phyloP scores from a whole-genome alignment of 1,140 invertebrate species.

The Calliopsis andreniformis region DNA sequence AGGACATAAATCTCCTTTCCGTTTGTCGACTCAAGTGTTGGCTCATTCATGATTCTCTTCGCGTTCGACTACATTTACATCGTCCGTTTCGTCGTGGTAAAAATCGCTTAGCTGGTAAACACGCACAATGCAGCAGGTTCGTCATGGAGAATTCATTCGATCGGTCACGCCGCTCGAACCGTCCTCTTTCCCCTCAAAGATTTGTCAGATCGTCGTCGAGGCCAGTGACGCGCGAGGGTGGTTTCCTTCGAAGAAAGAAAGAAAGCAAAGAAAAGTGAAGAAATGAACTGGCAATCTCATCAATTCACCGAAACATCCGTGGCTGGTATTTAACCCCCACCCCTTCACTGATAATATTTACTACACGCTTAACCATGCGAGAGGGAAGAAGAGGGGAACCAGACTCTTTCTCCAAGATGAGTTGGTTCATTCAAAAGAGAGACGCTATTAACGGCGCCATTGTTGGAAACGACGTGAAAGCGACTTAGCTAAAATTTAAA shows the following conservation, averaged over 20 bases:
- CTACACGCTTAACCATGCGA: not conserved
- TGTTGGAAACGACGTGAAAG: conserved; percentile 10
- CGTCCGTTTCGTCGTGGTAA: not conserved
- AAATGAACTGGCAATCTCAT: conserved; percentile 44
- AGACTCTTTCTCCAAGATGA: not conserved
- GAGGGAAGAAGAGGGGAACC: not conserved
- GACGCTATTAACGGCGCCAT: conserved; percentile 18
- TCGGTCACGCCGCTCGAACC: conserved; percentile 23
- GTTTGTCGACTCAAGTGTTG: no score
- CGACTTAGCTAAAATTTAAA: not conserved
- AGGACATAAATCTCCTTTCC: conserved; percentile 10
- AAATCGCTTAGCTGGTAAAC: conserved; percentile 33
- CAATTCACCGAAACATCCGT: conserved; percentile 41
- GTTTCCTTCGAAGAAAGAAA: conserved; percentile 26
- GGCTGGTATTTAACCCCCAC: not conserved
- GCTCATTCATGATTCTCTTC: conserved; percentile 1
- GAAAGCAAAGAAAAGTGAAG: conserved; percentile 30
- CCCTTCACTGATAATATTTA: conserved; percentile 39
- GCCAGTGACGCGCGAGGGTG: not conserved
- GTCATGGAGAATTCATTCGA: conserved; percentile 48
- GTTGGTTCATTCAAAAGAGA: conserved; percentile 5
- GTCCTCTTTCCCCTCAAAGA: conserved; percentile 29
- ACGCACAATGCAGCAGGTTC: conserved; percentile 27
- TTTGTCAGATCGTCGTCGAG: conserved; percentile 27
- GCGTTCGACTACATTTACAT: conserved; percentile 38